Base-by-base conservation (phyloP, 2,113 vertebrate species). In the Xiphias gladius region DNA sequence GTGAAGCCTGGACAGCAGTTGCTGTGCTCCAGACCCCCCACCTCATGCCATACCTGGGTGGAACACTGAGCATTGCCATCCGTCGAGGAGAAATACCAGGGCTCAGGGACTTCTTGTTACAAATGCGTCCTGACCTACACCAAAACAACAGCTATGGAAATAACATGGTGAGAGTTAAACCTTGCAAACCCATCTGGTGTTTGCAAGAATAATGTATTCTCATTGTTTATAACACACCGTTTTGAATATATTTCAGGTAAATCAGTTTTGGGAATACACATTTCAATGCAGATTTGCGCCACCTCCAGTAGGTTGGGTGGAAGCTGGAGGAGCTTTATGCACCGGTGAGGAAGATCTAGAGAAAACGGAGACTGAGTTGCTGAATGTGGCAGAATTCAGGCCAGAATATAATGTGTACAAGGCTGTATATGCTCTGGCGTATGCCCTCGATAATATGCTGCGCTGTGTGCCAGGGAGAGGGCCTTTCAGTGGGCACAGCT, bases 341-440 rank as follows among this genome's bases (percentile, higher is more conserved):
- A 92, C 93, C 66, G 93, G 94, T 43, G 59, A 91, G 61, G 94
- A 95, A 77, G 80, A 88, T 28, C 54, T 94, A 24, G 58, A 50
- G 0, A 65, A n/a, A 37, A 65, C 39, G 50, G 73, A 93, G 20
- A 90, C 61, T 17, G 78, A 77, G 4, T 92, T 91, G 28, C 68
- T 84, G 35, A 89, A 94, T 77, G 80, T 90, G 57, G 91, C 92
- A 35, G 77, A 86, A 28, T 80, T 89, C 28, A 83, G 86, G 70
- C 84, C 92, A 19, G 90, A 94, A 7, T 95, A 95, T 28, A 95
- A 95, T 68, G 91, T 93, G 19, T 94, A 95, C 70, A 95, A 95
- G 63, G 95, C 94, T 62, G 94, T 95, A 61, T 95, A 95, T 82
- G 91, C 94, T 11, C 78, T 95, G 13, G 94, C 94, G 0, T 78